Evolutionary conservation across 1,140 invertebrate genomes (phyloP).

Genomic region (Mesaphorura yosii): DNA sequence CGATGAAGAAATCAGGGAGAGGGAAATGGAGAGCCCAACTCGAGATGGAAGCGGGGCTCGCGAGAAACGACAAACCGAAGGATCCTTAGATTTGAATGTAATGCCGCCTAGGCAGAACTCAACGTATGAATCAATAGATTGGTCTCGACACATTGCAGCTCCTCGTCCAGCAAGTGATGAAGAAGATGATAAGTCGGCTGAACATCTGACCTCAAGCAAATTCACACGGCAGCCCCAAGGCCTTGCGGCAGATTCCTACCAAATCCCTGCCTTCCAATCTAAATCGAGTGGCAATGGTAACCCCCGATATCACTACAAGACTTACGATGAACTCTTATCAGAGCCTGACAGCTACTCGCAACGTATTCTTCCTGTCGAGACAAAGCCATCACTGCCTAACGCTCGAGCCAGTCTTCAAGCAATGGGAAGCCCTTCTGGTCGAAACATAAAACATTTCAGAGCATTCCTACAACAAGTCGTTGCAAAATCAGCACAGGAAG

Average conservation of each 20-base stretch:
- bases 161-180: neutral
- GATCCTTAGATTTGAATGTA: constrained; percentile 6
- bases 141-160: constrained; percentile 19
- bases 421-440: neutral
- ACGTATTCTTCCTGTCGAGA: constrained; percentile 14
- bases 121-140: constrained; percentile 25
- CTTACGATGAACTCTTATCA: no score
- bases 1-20: neutral
- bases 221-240: neutral
- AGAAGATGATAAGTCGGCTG: neutral
- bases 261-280: neutral
- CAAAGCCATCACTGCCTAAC: constrained; percentile 17
- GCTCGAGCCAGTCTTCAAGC: no score
- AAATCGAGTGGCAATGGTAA: neutral
- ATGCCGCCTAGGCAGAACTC: constrained; percentile 26
- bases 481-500: constrained; percentile 18
- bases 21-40: neutral
- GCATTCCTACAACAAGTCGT: constrained; percentile 21
- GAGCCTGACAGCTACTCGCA: constrained; percentile 2
- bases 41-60: constrained; percentile 1
- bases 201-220: neutral
- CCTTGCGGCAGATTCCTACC: constrained; percentile 5
- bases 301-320: no score
- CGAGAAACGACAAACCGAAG: constrained; percentile 24
- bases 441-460: constrained; percentile 20